Evolutionary conservation across 2,888 invertebrate genomes (phyloP), one percentile per base, ranked within the genome.

Genomic region (Didymodactylos carnosus): DNA sequence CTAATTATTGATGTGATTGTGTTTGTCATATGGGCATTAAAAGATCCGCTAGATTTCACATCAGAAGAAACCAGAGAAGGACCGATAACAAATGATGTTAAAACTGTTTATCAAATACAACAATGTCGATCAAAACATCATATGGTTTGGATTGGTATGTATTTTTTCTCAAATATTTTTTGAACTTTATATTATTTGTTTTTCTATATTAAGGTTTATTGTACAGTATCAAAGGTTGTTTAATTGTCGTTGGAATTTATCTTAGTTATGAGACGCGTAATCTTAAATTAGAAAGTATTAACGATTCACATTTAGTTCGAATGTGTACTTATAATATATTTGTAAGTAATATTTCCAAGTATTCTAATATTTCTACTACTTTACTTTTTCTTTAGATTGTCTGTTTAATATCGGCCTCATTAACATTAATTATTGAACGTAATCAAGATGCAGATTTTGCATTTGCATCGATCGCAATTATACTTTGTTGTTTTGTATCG

Each of bases 301-400:
- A 98, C 85, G 98, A 99, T 86, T 94, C 94, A 0, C 88, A 95
- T 80, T 93, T 94, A 83, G 95, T 98, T 39, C 95, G 94, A 78
- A 94, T 99, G 92, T 92, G 94, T 81, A 97, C 99, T 82, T 99
- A 98, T 87, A 98, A 98, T 84, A 95, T 98, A 78, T 95, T 95
- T 77, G 93, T 98, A 71, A 62, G 62, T 51, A n/a, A n/a, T n/a
- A n/a, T n/a, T n/a, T n/a, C n/a, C n/a, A 51, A 51, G 2, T 27
- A 23, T 14, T 25, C 2, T n/a, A n/a, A n/a, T 19, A 8, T 43
- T 43, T 4, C 8, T 49, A 8, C 16, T 27, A 27, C 11, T 14
- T 27, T 1, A 10, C 14, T 27, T 11, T 7, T 16, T 27, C 4
- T 51, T 16, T 62, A 62, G 62, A 62, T 98, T 51, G 87, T 98